A percentile compares a stretch with the other conserved stretches of the same genome.
phyloP scores from a whole-genome alignment of 2,797 vertebrate genomes.

The Epinephelus awoara region DNA sequence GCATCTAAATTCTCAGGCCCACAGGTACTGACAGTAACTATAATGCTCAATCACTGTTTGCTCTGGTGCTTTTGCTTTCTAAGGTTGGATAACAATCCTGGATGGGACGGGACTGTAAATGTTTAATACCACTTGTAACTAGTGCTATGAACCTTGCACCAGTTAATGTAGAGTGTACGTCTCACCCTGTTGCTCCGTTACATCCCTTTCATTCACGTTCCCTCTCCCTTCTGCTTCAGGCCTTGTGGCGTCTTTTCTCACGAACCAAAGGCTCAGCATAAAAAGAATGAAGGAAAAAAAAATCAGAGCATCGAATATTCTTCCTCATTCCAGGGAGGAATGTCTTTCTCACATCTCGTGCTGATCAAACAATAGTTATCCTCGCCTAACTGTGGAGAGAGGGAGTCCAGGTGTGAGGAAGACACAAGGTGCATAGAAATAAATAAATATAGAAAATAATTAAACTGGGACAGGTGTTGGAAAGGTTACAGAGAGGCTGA shows the following conservation, averaged over 20 bases:
- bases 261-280: slow-evolving; percentile 45
- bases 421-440: slow-evolving; percentile 25
- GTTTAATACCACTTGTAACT: slow-evolving; percentile 67
- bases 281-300: slow-evolving; percentile 33
- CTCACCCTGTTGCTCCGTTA: slow-evolving; percentile 52
- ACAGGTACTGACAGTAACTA: slow-evolving; percentile 31
- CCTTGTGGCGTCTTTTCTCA: slow-evolving; percentile 36
- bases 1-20: slow-evolving; percentile 10
- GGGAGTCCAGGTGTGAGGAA: slow-evolving; percentile 41
- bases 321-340: slow-evolving; percentile 70
- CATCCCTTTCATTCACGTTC: slow-evolving; percentile 42
- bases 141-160: slow-evolving; percentile 65
- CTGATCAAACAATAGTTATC: slow-evolving; percentile 69
- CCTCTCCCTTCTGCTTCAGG: slow-evolving; percentile 40
- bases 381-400: slow-evolving; percentile 21
- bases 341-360: slow-evolving; percentile 65
- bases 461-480: slow-evolving; percentile 25
- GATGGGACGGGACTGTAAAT: slow-evolving; percentile 69
- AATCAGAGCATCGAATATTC: slow-evolving; percentile 54
- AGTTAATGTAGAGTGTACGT: slow-evolving; percentile 31
- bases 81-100: background rate
- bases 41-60: slow-evolving; percentile 9
- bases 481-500: background rate
- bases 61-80: slow-evolving; percentile 6
- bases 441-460: slow-evolving; percentile 27